These are phyloP conservation scores for Phytoseiulus persimilis DNA, from an alignment of 2,888 invertebrate genomes.

Conservation along the genomic window DNA sequence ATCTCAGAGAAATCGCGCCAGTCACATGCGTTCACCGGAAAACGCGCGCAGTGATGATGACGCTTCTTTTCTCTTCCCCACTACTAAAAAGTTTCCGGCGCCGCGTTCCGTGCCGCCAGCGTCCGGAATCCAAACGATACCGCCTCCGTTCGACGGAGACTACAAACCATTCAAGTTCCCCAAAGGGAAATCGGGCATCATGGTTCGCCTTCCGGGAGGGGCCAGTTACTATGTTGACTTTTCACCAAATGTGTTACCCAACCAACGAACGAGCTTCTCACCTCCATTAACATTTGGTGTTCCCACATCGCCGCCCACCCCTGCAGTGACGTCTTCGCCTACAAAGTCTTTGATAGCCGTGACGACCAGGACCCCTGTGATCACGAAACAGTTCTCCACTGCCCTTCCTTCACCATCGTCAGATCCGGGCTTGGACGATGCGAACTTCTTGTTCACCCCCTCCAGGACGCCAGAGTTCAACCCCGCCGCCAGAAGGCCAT, in stretches of 20 bases:
- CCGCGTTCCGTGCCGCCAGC: slow-evolving; percentile 10
- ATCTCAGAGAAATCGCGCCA: slow-evolving; percentile 13
- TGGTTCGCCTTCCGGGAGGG: slow-evolving; percentile 37
- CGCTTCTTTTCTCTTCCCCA: not conserved
- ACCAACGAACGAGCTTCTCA: not conserved
- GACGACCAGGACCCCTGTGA: not conserved
- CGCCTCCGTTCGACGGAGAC: not conserved
- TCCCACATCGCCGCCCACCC: slow-evolving; percentile 6
- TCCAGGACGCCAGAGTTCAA: not conserved
- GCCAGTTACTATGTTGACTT: slow-evolving; percentile 35
- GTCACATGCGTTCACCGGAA: slow-evolving; percentile 16
- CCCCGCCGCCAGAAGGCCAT: not conserved
- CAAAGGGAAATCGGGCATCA: slow-evolving; percentile 32
- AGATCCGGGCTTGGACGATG: not conserved
- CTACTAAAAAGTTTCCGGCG: slow-evolving; percentile 9
- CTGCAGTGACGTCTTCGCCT: not conserved
- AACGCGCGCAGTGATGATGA: not conserved
- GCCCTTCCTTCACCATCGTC: not conserved
- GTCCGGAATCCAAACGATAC: not conserved
- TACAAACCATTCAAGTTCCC: slow-evolving; percentile 29
- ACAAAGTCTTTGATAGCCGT: not conserved
- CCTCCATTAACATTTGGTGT: not conserved
- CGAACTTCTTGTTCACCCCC: not conserved
- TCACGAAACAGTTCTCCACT: not conserved
- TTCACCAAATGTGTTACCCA: not conserved